Evolutionary conservation across 2,888 invertebrate genomes (phyloP).

Genomic region (Hypselothyrea guttata): DNA sequence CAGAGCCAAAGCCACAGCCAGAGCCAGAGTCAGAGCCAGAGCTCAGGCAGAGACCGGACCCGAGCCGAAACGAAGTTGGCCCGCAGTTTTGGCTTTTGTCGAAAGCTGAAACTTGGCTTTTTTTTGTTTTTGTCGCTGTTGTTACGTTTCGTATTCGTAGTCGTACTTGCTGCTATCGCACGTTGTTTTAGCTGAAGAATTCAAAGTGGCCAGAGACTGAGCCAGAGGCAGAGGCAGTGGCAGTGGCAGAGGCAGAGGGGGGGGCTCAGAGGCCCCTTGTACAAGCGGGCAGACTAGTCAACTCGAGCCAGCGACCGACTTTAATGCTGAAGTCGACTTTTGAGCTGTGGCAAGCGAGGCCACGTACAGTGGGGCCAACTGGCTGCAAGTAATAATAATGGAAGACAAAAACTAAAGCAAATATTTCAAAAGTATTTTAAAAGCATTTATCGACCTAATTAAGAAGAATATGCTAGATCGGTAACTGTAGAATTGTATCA

Average conservation of each 20-base stretch:
- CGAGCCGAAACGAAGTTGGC: slow-evolving; percentile 26
- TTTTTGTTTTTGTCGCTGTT: slow-evolving; percentile 40
- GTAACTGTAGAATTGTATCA: too few relatives aligned
- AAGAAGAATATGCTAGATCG: too few relatives aligned
- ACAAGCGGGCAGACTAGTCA: slow-evolving; percentile 27
- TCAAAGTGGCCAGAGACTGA: slow-evolving; percentile 61
- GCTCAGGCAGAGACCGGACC: slow-evolving; percentile 15
- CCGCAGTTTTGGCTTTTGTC: slow-evolving; percentile 50
- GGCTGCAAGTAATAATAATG: background rate
- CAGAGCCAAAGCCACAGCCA: slow-evolving; percentile 14
- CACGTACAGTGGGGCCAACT: slow-evolving; percentile 52
- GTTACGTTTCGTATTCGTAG: slow-evolving; percentile 41
- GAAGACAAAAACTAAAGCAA: too few relatives aligned
- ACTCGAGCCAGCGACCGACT: slow-evolving; percentile 65
- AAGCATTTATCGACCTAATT: too few relatives aligned
- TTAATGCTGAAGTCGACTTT: slow-evolving; percentile 72
- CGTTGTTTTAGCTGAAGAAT: slow-evolving; percentile 67
- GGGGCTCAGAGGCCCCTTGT: slow-evolving; percentile 20
- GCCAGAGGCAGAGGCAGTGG: slow-evolving; percentile 35
- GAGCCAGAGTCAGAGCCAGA: slow-evolving; percentile 17
- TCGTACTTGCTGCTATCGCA: slow-evolving; percentile 59
- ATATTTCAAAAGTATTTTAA: too few relatives aligned
- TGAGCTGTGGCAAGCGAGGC: slow-evolving; percentile 51
- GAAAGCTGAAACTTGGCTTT: slow-evolving; percentile 73
- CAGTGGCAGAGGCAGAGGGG: slow-evolving; percentile 59